Conservation (phyloP, 2,888 invertebrate species). For the Chorisops tibialis region DNA sequence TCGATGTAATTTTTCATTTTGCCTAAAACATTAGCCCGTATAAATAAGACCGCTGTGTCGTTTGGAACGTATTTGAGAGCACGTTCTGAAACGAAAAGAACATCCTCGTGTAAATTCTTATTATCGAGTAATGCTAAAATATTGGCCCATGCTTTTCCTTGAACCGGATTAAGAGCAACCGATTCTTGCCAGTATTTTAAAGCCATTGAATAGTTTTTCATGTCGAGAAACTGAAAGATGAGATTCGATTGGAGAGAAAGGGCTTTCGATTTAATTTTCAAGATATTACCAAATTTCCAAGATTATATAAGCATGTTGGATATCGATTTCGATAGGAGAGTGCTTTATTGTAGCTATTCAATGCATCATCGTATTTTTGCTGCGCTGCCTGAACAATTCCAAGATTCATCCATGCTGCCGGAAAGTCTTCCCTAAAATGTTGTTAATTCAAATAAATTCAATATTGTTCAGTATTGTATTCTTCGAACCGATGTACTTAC, state of each 20-base stretch:
- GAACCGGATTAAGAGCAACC: slow-evolving; percentile 70
- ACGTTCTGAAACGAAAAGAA: slow-evolving; percentile 65
- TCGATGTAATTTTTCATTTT: slow-evolving; percentile 72
- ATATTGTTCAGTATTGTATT: no score
- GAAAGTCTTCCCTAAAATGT: slow-evolving; percentile 71
- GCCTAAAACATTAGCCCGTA: slow-evolving; percentile 83
- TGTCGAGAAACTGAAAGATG: slow-evolving; percentile 70
- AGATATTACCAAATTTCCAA: slow-evolving; percentile 91
- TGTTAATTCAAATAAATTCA: no score
- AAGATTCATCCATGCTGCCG: slow-evolving; percentile 98
- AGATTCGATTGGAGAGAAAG: background rate
- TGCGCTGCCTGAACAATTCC: slow-evolving; percentile 84
- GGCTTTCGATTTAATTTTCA: no score
- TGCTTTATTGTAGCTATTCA: slow-evolving; percentile 76
- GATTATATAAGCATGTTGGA: slow-evolving; percentile 90
- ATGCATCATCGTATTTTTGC: slow-evolving; percentile 67
- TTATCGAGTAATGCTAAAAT: slow-evolving; percentile 80
- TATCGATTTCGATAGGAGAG: slow-evolving; percentile 73
- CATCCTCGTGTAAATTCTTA: slow-evolving; percentile 66
- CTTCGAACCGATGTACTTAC: no score
- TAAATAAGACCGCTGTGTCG: slow-evolving; percentile 77
- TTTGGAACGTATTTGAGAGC: slow-evolving; percentile 70
- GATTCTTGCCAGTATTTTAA: slow-evolving; percentile 79
- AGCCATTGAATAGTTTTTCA: slow-evolving; percentile 70
- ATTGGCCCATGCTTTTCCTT: slow-evolving; percentile 89